These are phyloP conservation scores for Fregetta grallaria DNA, from an alignment of 2,113 vertebrate species.

Conservation along the genomic window DNA sequence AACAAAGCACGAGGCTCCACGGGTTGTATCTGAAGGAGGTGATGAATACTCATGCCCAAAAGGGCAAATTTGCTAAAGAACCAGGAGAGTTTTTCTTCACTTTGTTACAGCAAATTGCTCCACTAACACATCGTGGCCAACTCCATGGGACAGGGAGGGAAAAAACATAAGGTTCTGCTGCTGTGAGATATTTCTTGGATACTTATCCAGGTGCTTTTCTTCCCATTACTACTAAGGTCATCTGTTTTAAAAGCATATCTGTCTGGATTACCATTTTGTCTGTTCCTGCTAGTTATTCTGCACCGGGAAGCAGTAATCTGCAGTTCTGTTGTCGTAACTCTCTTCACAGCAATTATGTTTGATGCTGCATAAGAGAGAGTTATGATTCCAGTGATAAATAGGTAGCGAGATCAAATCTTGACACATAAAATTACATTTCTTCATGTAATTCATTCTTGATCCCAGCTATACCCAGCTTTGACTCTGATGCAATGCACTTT, in stretches of 20 bases:
- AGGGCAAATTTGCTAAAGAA: not conserved
- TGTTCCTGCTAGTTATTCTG: not conserved
- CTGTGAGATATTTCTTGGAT: not conserved
- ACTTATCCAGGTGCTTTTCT: not conserved
- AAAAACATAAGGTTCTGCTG: not conserved
- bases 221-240: not conserved
- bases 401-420: not conserved
- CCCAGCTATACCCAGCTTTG: not conserved
- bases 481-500: not conserved
- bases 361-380: not conserved
- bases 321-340: not conserved
- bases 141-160: not conserved
- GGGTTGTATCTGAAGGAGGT: not conserved
- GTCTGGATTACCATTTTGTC: not conserved
- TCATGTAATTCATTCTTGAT: not conserved
- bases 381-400: not conserved
- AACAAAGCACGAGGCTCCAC: fast-evolving
- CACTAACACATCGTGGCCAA: not conserved
- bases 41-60: not conserved
- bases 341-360: not conserved
- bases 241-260: not conserved
- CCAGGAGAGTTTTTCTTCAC: not conserved
- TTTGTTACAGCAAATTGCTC: not conserved
- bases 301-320: not conserved
- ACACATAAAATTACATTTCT: not conserved